phyloP scores from a whole-genome alignment of 2,113 vertebrate species.

The Sterna hirundo region DNA sequence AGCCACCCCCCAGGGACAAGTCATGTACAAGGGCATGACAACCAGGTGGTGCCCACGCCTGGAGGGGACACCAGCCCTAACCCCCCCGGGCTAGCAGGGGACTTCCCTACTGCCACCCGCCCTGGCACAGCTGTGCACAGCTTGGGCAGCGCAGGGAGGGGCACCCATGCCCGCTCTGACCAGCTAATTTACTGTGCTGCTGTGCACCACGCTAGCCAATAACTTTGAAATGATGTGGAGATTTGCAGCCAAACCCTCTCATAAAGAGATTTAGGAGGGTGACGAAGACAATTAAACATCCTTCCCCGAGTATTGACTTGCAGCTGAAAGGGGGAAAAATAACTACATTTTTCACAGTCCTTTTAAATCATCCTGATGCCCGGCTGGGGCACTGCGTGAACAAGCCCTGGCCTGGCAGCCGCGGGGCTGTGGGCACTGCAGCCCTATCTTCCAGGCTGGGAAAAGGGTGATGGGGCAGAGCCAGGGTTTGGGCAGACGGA shows the following conservation, averaged over 20 bases:
- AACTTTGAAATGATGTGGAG: constrained; percentile 60
- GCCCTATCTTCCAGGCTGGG: background rate
- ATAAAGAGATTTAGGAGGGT: constrained; percentile 72
- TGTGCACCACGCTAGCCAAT: background rate
- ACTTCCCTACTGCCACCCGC: background rate
- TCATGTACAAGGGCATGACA: accelerated
- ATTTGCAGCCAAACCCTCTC: constrained; percentile 67
- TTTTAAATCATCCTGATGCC: constrained; percentile 61
- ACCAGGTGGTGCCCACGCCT: accelerated
- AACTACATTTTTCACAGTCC: constrained; percentile 63
- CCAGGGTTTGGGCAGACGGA: background rate
- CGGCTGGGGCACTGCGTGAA: background rate
- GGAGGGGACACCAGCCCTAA: background rate
- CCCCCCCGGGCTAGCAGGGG: background rate
- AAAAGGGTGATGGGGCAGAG: background rate
- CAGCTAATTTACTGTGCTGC: constrained; percentile 34
- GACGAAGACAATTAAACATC: constrained; percentile 70
- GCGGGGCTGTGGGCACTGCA: background rate
- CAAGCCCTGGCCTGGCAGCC: background rate
- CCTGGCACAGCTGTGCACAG: background rate
- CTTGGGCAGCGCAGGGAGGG: background rate
- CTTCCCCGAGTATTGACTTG: constrained; percentile 65
- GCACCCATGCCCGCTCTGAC: background rate
- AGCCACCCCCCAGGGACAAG: background rate
- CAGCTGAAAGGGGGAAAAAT: constrained; percentile 57